Percentiles rank a stretch among this genome's conserved stretches.
These are phyloP conservation scores for Poecilobothrus nobilitatus DNA, from an alignment of 2,888 invertebrate species.

Conservation along the genomic window DNA sequence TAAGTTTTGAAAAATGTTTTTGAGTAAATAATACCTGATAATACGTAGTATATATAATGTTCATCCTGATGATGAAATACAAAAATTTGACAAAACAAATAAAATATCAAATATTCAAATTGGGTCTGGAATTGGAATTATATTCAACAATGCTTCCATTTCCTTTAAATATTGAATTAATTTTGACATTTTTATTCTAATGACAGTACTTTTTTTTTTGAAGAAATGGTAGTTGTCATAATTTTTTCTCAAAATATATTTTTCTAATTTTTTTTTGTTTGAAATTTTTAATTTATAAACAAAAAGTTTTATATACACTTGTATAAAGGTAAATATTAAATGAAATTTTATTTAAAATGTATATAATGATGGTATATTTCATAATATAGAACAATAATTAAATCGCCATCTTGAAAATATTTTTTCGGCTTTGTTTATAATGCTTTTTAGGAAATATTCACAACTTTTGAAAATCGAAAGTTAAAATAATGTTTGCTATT, in stretches of 20 bases:
- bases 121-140: too few species aligned
- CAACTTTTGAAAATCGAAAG: background rate
- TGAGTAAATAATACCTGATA: too few species aligned
- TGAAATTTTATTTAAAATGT: background rate
- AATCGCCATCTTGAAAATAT: background rate
- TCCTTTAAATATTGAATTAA: too few species aligned
- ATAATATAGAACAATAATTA: background rate
- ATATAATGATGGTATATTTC: background rate
- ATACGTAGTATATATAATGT: too few species aligned
- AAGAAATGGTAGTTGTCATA: slow-evolving; percentile 6
- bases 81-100: too few species aligned
- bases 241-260: slow-evolving; percentile 6
- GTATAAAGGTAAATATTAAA: background rate
- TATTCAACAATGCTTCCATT: too few species aligned
- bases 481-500: background rate
- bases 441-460: background rate
- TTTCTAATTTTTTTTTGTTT: slow-evolving; percentile 3
- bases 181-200: background rate
- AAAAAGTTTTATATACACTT: slow-evolving; percentile 5
- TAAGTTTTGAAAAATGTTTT: too few species aligned
- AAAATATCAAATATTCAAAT: too few species aligned
- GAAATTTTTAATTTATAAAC: background rate
- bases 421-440: slow-evolving; percentile 3
- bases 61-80: too few species aligned
- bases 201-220: slow-evolving; percentile 2